Evolutionary conservation across 2,888 invertebrate genomes (phyloP), one percentile per base, ranked within the genome.

Genomic region (Cyrtodaria siliqua): DNA sequence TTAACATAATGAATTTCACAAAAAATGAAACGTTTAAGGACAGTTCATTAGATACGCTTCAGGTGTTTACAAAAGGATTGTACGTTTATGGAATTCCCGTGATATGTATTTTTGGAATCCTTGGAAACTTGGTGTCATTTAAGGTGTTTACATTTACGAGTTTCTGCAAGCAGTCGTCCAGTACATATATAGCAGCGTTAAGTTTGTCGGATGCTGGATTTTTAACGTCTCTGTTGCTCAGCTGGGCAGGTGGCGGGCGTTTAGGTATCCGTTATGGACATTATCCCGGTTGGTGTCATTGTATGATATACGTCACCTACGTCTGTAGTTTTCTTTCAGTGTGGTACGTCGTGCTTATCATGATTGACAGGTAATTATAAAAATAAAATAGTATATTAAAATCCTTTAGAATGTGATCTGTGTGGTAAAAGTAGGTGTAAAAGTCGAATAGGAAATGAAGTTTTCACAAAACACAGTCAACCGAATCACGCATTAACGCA

Each of bases 141-240:
- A 94, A 95, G 82, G 96, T 97, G 0, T 96, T 97, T 89, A 95
- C 95, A 83, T 94, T 94, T 60, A 96, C 96, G 27, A 96, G 96
- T 82, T 93, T 97, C 70, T 94, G 95, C n/a, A 94, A 95, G 60
- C 95, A 96, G 23, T 96, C 97, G 0, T 96, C 96, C 0, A 96
- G 96, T 75, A 95, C 95, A 82, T 97, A 97, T 91, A 93, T 97
- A 78, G 95, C 96, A 0, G 96, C 96, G 0, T 92, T 97, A 56
- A 96, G 96, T 0, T 91, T 96, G 0, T 96, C 96, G 74, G 97
- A 97, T 91, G 96, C 96, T 0, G 94, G 96, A 0, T 97, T 96
- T 87, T 93, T 97, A n/a, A 82, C 95, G 0, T 95, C 95, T 14
- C 92, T 96, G 1, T 93, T 97, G 40, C 67, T 88, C 12, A 82